Evolutionary conservation across 2,888 invertebrate genomes (phyloP).

Genomic region (Aphidius colemani): DNA sequence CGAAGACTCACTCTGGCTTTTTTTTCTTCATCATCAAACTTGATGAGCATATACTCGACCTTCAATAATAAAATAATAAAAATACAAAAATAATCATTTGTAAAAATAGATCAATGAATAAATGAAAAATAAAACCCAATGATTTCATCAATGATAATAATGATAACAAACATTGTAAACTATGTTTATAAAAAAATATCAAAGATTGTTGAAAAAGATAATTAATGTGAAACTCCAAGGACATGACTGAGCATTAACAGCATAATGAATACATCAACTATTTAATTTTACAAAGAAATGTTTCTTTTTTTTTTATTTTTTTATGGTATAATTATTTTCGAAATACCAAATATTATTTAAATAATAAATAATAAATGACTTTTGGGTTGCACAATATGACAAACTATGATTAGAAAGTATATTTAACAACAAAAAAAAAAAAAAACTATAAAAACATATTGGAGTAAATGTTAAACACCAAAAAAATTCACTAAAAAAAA

Average conservation of each 20-base stretch:
- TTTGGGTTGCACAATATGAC: too few species aligned
- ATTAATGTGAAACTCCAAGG: slow-evolving; percentile 12
- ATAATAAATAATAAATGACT: too few species aligned
- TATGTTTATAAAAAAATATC: background rate
- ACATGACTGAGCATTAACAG: slow-evolving; percentile 12
- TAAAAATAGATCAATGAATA: background rate
- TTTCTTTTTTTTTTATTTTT: too few species aligned
- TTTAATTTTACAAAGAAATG: too few species aligned
- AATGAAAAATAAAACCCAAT: background rate
- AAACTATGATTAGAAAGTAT: too few species aligned
- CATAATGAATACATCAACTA: too few species aligned
- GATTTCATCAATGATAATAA: slow-evolving; percentile 1
- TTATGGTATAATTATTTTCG: too few species aligned
- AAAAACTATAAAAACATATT: too few species aligned
- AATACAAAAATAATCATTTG: background rate
- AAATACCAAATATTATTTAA: too few species aligned
- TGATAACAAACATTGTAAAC: background rate
- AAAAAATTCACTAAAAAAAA: too few species aligned
- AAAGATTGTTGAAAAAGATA: background rate
- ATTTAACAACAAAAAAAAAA: too few species aligned
- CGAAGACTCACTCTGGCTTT: slow-evolving; percentile 85
- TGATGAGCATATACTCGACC: slow-evolving; percentile 95
- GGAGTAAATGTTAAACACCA: too few species aligned
- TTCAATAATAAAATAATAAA: slow-evolving; percentile 43
- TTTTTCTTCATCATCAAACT: slow-evolving; percentile 86